Base-by-base conservation (phyloP, 92 coral and sea anemone genomes). In the Phymanthus crucifer region DNA sequence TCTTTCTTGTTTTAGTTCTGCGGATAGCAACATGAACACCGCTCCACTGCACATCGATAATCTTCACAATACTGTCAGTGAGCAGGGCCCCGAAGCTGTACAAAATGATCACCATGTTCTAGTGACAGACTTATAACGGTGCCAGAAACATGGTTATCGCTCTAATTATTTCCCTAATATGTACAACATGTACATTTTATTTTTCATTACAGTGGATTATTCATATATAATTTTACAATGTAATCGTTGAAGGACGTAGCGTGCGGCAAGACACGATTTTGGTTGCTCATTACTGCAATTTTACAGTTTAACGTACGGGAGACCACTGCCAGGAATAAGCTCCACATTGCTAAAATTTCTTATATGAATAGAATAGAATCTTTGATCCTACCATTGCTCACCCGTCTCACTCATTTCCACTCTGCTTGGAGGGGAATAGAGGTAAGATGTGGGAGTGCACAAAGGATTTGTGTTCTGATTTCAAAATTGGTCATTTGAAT, bases 21-120 rank as follows among this genome's bases (percentile, higher is more conserved):
- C 88, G 2, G 40, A 83, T 23, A 48, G 46, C 26, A 66, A 43
- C 85, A 71, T 35, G 76, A 75, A 84, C 24, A 71, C 72, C 16
- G 54, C 91, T 31, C 91, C 91, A 0, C 89, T 88, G 13, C 89
- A 84, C 43, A 88, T 88, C 40, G 91, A 88, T 81, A 88, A 88
- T 71, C 74, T 78, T 4, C 71, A 64, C 38, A 32, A 26, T 4
- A 36, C 80, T 76, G 80, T 35, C n/a, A 40, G 32, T 21, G 33
- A 56, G 33, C n/a, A 48, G 11, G 48, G 70, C 6, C 71, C 80
- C 31, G 54, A 33, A 4, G 50, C 50, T 18, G 32, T n/a, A 54
- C 23, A 33, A 43, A 40, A 58, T 21, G 81, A 66, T 61, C 56
- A 71, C 14, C 40, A 77, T 64, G 21, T 77, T 36, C 72, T 61